These are phyloP conservation scores for Shinisaurus crocodilurus DNA, from an alignment of 2,113 vertebrate species.

Conservation along the genomic window DNA sequence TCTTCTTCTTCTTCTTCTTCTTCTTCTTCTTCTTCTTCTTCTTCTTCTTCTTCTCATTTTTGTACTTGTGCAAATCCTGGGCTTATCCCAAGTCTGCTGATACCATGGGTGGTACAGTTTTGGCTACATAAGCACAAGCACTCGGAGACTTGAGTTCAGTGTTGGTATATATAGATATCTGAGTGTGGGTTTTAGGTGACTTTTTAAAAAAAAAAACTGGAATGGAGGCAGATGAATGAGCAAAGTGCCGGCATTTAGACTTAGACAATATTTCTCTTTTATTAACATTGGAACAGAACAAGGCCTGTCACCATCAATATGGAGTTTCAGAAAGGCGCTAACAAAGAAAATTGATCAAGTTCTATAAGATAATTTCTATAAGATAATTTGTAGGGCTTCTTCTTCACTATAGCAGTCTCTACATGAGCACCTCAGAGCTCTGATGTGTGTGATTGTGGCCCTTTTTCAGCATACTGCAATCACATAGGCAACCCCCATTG, in stretches of 20 bases:
- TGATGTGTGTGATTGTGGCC: not conserved
- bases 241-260: too few relatives aligned
- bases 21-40: too few relatives aligned
- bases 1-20: too few relatives aligned
- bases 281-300: not conserved
- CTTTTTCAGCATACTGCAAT: not conserved
- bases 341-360: not conserved
- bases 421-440: not conserved
- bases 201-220: not conserved
- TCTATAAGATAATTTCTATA: not conserved
- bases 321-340: not conserved
- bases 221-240: not conserved
- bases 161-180: too few relatives aligned
- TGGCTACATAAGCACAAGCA: too few relatives aligned
- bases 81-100: too few relatives aligned
- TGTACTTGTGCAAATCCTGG: too few relatives aligned
- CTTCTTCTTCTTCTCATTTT: too few relatives aligned
- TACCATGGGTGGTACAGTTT: too few relatives aligned
- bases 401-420: not conserved
- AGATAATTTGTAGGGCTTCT: not conserved
- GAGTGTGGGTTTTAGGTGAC: not conserved
- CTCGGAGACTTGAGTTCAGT: too few relatives aligned
- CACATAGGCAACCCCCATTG: not conserved
- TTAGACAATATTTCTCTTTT: too few relatives aligned
- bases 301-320: not conserved